These are phyloP conservation scores for Calypte anna DNA, from an alignment of 2,113 vertebrate genomes.

Conservation along the genomic window DNA sequence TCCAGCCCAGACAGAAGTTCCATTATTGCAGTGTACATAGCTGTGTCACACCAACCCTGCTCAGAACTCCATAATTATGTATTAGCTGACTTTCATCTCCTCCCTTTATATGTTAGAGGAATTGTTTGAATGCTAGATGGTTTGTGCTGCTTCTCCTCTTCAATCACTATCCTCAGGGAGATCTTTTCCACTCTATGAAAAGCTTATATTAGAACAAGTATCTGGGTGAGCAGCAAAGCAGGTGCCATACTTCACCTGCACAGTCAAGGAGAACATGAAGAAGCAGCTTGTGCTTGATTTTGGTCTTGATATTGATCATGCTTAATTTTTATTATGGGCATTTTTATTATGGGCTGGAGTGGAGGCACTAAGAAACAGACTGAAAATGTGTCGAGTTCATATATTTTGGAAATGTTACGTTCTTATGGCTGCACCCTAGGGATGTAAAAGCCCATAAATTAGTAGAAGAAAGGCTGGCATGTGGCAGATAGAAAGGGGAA, in stretches of 20 bases:
- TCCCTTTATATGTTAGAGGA: not conserved
- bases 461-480: not conserved
- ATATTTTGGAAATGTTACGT: not conserved
- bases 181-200: not conserved
- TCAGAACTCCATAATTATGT: not conserved
- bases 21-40: not conserved
- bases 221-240: not conserved
- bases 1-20: not conserved
- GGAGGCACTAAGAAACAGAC: not conserved
- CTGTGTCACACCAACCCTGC: not conserved
- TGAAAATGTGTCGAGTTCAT: not conserved
- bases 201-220: not conserved
- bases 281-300: not conserved
- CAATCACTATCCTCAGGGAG: not conserved
- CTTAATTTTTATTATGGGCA: not conserved
- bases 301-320: not conserved
- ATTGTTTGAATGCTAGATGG: not conserved
- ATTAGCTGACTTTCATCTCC: not conserved
- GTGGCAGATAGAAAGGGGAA: not conserved
- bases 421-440: not conserved
- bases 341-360: not conserved
- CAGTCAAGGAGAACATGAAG: not conserved
- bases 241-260: not conserved
- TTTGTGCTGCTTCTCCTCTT: not conserved
- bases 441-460: not conserved